Conservation (phyloP, 2,797 vertebrate species). For the Neosalanx taihuensis region DNA sequence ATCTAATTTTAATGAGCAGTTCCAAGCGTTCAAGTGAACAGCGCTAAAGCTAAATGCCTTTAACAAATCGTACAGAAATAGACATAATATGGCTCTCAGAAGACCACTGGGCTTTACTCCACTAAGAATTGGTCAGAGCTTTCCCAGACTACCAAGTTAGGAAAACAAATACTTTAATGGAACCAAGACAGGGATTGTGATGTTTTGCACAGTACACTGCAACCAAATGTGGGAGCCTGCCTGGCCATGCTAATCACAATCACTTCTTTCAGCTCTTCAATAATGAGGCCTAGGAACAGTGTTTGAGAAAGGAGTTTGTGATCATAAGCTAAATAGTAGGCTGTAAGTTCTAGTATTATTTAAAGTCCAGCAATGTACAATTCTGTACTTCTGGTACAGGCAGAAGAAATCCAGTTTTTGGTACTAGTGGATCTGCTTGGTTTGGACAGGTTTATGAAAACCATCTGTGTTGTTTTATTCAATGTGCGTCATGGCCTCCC, state of each 20-base stretch:
- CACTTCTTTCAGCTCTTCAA: background rate
- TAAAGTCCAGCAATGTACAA: background rate
- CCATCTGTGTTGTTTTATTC: background rate
- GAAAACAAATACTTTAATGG: slow-evolving; percentile 4
- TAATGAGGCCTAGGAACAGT: background rate
- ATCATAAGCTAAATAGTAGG: background rate
- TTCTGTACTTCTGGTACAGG: background rate
- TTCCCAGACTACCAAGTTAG: slow-evolving; percentile 2
- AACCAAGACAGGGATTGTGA: background rate
- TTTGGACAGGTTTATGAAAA: background rate
- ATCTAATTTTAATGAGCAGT: background rate
- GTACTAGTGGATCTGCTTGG: background rate
- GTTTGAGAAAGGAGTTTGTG: background rate
- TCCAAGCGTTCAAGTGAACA: no score
- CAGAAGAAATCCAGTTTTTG: background rate
- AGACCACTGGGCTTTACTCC: background rate
- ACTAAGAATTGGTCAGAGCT: background rate
- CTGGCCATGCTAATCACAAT: background rate
- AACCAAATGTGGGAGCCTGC: background rate
- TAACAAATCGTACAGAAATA: slow-evolving; percentile 1
- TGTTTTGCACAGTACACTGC: background rate
- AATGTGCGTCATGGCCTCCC: slow-evolving; percentile 6
- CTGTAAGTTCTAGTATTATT: background rate
- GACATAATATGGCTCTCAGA: background rate
- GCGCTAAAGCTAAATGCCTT: background rate